Evolutionary conservation across 2,888 invertebrate species (phyloP), one percentile per base, ranked within the genome.

Genomic region (Ennomos erosarius): DNA sequence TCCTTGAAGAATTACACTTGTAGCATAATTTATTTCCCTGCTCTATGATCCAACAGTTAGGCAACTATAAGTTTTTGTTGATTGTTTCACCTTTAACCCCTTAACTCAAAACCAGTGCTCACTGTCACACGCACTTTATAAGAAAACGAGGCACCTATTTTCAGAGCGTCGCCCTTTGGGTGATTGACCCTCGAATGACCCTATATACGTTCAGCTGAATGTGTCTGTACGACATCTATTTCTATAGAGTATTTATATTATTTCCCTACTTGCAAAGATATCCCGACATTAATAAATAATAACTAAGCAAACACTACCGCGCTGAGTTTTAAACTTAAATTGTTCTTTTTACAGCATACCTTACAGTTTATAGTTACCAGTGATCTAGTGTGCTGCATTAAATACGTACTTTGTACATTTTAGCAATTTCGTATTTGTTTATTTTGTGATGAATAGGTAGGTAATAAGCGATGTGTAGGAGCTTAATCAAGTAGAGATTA

Each of bases 141-240:
- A 59, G 63, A 76, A 74, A 79, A 83, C 78, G 78, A 74, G 77
- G 74, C 74, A 72, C 75, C 78, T 79, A 79, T 81, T 81, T 78
- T 71, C 76, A 76, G 82, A 67, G 73, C 79, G 75, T 74, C 71
- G 76, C 74, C 80, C 83, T 69, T 64, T 62, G 68, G 79, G 82
- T 78, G 77, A 82, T 75, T 83, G 85, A 81, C 83, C 84, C 72
- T 66, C 64, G 67, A 82, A 84, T 82, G 82, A 81, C 79, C 78
- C 65, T 66, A 71, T n/a, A n/a, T n/a, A n/a, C 75, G 72, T 79
- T 75, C 71, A 68, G 59, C 70, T 59, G 72, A 74, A 75, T 78
- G 75, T 71, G 70, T 71, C 67, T 64, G 66, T 60, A 52, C 59
- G 64, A 55, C 59, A 66, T 65, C 61, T 63, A 51, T 58, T 43